These are phyloP conservation scores for Eupithecia tripunctaria DNA, from an alignment of 2,888 invertebrate genomes.

Conservation along the genomic window DNA sequence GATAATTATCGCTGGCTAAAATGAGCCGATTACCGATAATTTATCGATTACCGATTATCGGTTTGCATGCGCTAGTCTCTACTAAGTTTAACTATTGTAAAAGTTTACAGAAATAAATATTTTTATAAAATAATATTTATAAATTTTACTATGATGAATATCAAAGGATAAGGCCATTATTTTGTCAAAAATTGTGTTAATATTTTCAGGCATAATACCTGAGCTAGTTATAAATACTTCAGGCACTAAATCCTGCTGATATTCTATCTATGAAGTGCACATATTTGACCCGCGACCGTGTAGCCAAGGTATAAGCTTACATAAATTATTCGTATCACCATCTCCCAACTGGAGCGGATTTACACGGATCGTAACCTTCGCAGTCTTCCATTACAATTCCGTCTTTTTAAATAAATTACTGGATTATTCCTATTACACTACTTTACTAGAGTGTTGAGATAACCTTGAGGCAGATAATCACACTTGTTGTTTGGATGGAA, in stretches of 20 bases:
- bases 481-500: too few relatives aligned
- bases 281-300: constrained; percentile 6
- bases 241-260: background rate
- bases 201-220: background rate
- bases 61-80: too few relatives aligned
- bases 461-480: background rate
- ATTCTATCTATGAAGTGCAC: background rate
- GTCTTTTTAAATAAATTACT: constrained; percentile 7
- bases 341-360: constrained; percentile 13
- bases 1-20: too few relatives aligned
- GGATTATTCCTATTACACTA: background rate
- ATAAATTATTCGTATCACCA: constrained; percentile 19
- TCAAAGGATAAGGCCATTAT: too few relatives aligned
- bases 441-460: background rate
- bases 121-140: too few relatives aligned
- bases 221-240: background rate
- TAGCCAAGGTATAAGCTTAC: constrained; percentile 13
- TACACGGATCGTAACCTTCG: constrained; percentile 12
- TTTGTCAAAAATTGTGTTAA: too few relatives aligned
- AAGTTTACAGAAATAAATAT: too few relatives aligned
- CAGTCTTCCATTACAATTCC: background rate
- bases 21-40: too few relatives aligned
- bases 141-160: too few relatives aligned
- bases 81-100: too few relatives aligned
- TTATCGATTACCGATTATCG: too few relatives aligned